Evolutionary conservation across 2,888 invertebrate species (phyloP), one percentile per base, ranked within the genome.

Genomic region (Agonum fuliginosum): DNA sequence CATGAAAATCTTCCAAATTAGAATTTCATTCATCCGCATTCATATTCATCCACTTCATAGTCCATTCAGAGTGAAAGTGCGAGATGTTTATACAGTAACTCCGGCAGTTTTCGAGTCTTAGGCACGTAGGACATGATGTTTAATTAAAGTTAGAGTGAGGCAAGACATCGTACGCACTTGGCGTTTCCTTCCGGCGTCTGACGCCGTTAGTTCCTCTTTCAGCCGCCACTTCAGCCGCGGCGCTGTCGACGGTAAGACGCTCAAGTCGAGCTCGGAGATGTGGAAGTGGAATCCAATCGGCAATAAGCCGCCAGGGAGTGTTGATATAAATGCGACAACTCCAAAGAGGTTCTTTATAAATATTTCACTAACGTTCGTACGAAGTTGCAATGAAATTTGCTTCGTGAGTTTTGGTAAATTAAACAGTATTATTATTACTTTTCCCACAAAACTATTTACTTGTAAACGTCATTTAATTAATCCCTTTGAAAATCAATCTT

Each of bases 121-220:
- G 67, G 67, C 58, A 72, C 71, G 51, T 72, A 51, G 71, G 34
- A 72, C 71, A 73, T 73, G 73, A 73, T 73, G 58, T 73, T 51
- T 73, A 73, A 73, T 73, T 73, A 73, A 73, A 73, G 58, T 73
- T 73, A 73, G 58, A 73, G 73, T 12, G 73, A 73, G 34, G 58
- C 58, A 30, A 62, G 58, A 30, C 58, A 73, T 58, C 58, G 73
- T 41, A 73, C 73, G 58, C 73, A 58, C 73, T 73, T 22, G 54
- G 37, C 58, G 73, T 73, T 73, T 73, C 73, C 73, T 71, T 51
- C 69, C 69, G 58, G 46, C 19, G 30, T 30, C 30, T 30, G 30
- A 8, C 30, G 46, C 46, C 46, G 46, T 46, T 30, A 62, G 58
- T 62, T 62, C 58, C 58, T 30, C 58, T 58, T 24, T 12, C 58